Evolutionary conservation across 2,113 vertebrate genomes (phyloP), one percentile per base, ranked within the genome.

Genomic region (Dromiciops gliroides): DNA sequence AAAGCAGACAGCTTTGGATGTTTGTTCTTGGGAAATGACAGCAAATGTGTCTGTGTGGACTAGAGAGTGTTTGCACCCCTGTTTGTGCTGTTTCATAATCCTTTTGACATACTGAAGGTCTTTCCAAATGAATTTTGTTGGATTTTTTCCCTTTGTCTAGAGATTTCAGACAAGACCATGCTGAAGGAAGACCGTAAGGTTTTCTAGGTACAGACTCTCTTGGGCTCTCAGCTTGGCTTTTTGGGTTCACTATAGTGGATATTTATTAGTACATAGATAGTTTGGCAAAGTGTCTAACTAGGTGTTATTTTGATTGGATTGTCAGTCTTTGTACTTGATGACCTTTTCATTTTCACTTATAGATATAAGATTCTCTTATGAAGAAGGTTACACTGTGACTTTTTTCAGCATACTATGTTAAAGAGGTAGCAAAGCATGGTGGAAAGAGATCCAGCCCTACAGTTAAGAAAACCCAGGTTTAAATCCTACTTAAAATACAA

Each of bases 141-240:
- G 95, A 88, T 9, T 60, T 90, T 93, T 14, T 95, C 7, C 51
- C 94, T 97, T 92, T 75, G 1, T 92, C 10, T 31, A 92, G 16
- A 83, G 1, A 83, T 83, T 51, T 94, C n/a, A 94, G 28, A 92
- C 8, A 4, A 53, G 93, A 25, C 28, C 1, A 90, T 28, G 12
- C 47, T 51, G 28, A 75, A 94, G 8, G 6, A 51, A 23, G 2
- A 23, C 50, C 2, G 88, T 60, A 7, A 11, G 37, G 93, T 47
- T 93, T 4, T 95, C 14, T 51, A 56, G 16, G n/a, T 88, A 92
- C 11, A 53, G 5, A 3, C 8, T 91, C 48, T 91, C 37, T 50
- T 3, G 52, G 89, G 83, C 0, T 52, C 93, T 1, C 0, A 10
- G 83, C 2, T 22, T 56, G 51, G 8, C 52, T 90, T 0, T 44